Percentiles rank a stretch among this genome's conserved stretches.
Conservation (phyloP, 2,888 invertebrate genomes). For the Polyploca ridens region DNA sequence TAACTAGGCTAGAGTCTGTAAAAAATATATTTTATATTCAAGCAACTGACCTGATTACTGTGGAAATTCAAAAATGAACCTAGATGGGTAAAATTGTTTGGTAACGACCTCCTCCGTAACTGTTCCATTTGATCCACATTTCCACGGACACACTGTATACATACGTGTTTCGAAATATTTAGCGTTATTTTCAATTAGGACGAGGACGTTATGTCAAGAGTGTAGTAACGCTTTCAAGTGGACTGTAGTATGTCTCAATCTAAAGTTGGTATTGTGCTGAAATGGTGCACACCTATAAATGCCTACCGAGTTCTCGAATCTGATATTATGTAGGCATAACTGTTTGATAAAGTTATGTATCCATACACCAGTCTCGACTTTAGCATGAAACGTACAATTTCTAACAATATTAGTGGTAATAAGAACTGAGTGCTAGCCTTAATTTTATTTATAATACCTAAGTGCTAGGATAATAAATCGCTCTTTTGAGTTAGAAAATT, state of each 20-base stretch:
- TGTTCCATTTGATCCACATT: too few species aligned
- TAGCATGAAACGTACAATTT: constrained; percentile 46
- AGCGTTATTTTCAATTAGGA: constrained; percentile 60
- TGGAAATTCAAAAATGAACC: too few species aligned
- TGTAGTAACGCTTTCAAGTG: constrained; percentile 49
- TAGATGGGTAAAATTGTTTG: too few species aligned
- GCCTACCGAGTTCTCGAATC: neutral
- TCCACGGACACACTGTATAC: constrained; percentile 14
- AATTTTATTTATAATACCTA: constrained; percentile 80
- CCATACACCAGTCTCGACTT: constrained; percentile 15
- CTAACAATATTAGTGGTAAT: constrained; percentile 71
- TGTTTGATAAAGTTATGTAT: constrained; percentile 7
- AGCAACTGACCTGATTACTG: too few species aligned
- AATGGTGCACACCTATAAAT: constrained; percentile 11
- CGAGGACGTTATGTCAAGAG: constrained; percentile 36
- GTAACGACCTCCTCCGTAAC: too few species aligned
- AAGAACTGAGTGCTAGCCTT: constrained; percentile 84
- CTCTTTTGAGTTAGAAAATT: constrained; percentile 83
- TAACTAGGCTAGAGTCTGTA: too few species aligned
- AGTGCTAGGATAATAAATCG: constrained; percentile 82
- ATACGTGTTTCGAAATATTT: constrained; percentile 57
- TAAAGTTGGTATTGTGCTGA: constrained; percentile 28
- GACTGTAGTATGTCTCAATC: constrained; percentile 38
- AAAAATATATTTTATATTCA: too few species aligned
- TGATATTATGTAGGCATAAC: constrained; percentile 2